Conservation (phyloP, 1,140 invertebrate species). For the Zophobas morio region DNA sequence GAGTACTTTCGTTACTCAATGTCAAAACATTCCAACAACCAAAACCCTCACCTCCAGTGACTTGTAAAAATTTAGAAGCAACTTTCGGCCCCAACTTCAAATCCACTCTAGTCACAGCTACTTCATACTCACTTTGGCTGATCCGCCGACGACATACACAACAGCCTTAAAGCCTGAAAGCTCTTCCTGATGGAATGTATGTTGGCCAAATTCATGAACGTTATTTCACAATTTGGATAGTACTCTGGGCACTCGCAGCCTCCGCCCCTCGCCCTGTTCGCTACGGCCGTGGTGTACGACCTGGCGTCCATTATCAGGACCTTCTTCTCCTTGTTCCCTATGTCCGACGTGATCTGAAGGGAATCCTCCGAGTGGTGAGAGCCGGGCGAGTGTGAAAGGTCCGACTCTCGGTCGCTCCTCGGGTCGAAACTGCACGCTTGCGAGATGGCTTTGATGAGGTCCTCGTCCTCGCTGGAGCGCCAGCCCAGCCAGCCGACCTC, state of each 20-base stretch:
- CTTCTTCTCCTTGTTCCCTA: conserved; percentile 59
- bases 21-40: too few species aligned
- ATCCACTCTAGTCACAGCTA: too few species aligned
- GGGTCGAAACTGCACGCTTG: conserved; percentile 85
- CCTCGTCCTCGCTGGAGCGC: conserved; percentile 91
- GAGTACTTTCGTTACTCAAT: too few species aligned
- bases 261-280: conserved; percentile 95
- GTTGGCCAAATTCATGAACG: conserved; percentile 97
- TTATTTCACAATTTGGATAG: conserved; percentile 94
- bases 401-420: conserved; percentile 65
- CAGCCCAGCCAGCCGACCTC: conserved; percentile 87
- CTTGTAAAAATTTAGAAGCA: too few species aligned
- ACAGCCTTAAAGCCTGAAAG: conserved; percentile 82
- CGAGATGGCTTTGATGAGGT: conserved; percentile 86
- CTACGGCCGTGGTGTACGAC: conserved; percentile 94
- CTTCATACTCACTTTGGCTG: conserved; percentile 77
- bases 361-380: conserved; percentile 63
- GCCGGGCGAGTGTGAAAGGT: conserved; percentile 61
- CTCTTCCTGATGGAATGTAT: conserved; percentile 95
- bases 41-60: too few species aligned
- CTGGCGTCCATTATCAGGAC: conserved; percentile 95
- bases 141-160: conserved; percentile 83
- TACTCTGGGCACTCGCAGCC: conserved; percentile 97
- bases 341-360: conserved; percentile 58
- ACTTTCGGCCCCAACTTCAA: too few species aligned